Conservation (phyloP, 2,113 vertebrate species). For the Thamnaconus septentrionalis region DNA sequence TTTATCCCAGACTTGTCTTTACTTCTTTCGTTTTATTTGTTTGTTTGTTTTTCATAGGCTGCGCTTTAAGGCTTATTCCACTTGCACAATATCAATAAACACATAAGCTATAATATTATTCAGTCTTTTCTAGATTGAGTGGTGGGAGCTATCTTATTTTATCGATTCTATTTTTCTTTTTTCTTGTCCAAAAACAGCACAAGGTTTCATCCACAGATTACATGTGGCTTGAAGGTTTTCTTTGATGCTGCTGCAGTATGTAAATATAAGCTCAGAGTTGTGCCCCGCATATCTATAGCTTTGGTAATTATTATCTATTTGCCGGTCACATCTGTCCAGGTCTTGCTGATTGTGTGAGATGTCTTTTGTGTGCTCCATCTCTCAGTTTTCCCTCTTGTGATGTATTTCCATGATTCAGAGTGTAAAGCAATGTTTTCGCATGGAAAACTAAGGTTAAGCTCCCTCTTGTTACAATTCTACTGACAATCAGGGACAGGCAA, state of each 20-base stretch:
- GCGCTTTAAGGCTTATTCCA: constrained; percentile 38
- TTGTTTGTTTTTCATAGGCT: constrained; percentile 10
- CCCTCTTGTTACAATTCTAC: constrained; percentile 77
- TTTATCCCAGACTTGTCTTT: constrained; percentile 27
- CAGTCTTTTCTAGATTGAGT: constrained; percentile 29
- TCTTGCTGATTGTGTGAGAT: constrained; percentile 12
- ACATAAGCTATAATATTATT: constrained; percentile 60
- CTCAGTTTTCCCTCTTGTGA: constrained; percentile 11
- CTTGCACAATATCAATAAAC: constrained; percentile 58
- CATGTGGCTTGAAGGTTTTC: constrained; percentile 20
- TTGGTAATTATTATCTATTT: constrained; percentile 2
- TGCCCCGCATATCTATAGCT: constrained; percentile 20
- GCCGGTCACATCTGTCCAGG: constrained; percentile 7
- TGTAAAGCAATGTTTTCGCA: constrained; percentile 38
- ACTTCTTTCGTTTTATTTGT: constrained; percentile 29
- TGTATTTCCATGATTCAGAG: constrained; percentile 34
- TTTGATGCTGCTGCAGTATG: neutral
- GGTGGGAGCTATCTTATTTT: constrained; percentile 42
- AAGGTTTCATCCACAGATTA: neutral
- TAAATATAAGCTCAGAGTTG: constrained; percentile 9
- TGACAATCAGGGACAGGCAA: constrained; percentile 90
- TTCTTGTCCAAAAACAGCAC: constrained; percentile 20
- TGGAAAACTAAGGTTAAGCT: constrained; percentile 24
- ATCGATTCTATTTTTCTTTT: constrained; percentile 11
- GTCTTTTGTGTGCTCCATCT: constrained; percentile 13